Evolutionary conservation across 1,140 invertebrate species (phyloP), one percentile per base, ranked within the genome.

Genomic region (Chlorops oryzae): DNA sequence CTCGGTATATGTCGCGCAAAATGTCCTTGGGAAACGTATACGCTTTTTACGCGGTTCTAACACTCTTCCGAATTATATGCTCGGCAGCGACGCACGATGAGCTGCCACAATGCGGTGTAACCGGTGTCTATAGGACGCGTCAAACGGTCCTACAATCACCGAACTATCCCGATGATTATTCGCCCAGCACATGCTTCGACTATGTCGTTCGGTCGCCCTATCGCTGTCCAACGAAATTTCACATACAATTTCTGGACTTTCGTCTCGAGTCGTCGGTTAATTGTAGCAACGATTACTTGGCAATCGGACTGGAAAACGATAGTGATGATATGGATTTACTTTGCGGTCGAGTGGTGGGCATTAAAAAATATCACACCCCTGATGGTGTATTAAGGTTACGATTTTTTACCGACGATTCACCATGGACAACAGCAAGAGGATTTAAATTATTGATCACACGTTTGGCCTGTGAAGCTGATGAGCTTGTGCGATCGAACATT

Each of bases 171-270:
- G 52, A 61, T 25, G 65, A 70, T 32, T 79, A 78, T 72, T 63
- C 74, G 1, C 46, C 53, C 12, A 69, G 74, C 51, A 57, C 63
- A 13, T 62, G 76, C 22, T 80, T 78, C 61, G 62, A 74, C 44
- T 80, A 76, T 55, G 61, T 70, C 4, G 61, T 81, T 12, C 72
- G 72, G 22, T 79, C 76, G 0, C 74, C 72, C 2, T 66, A 66
- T 34, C 54, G 58, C 4, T 81, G 79, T 43, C 70, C 77, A 12
- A 74, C 73, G 27, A 61, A 74, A 42, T 81, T 78, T 54, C 72
- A 77, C 50, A 60, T 81, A 13, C 74, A 79, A 47, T 80, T 80
- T 54, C 54, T 79, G 3, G 75, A 80, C 56, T 80, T 81, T 39
- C 58, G 75, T 50, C 49, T 81, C 21, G 63, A 70, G 50, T 50